Base-by-base conservation (phyloP, 2,797 vertebrate species). In the Poeciliopsis gracilis region DNA sequence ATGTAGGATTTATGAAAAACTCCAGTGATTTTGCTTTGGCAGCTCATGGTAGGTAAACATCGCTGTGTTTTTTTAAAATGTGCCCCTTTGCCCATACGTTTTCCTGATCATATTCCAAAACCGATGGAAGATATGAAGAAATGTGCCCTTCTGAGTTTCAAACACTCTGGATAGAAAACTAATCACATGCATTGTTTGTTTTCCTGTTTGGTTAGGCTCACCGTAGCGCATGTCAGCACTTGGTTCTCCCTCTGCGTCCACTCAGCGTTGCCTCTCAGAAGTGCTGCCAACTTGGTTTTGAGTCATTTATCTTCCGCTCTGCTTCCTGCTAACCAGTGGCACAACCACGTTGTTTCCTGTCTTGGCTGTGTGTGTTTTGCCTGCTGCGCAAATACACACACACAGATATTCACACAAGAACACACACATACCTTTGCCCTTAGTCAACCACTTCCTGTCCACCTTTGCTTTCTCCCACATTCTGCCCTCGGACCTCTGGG, bases 221-320 rank as follows among this genome's bases (percentile, higher is more conserved):
- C 70, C 82, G 4, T 77, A 77, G 59, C 80, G 77, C 82, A 80
- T 89, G 90, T 93, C 90, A 90, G 88, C 92, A 93, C 84, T 84
- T 89, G 88, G 88, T 91, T 90, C 89, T 89, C 83, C 81, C 82
- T 80, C 85, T 75, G 33, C 80, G 84, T 90, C 85, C 86, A 88
- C 86, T 86, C 84, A 82, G 84, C 78, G 73, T 33, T 45, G 70
- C 28, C 75, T 74, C 84, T 94, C 89, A 91, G 91, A 96, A 92
- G 93, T 93, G 70, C 81, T 92, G 92, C 94, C 94, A 93, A 84
- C 76, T 82, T 81, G 78, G 92, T 90, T 90, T 82, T 78, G 86
- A 84, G 86, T 93, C 83, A 95, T 92, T 94, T 89, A 91, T 92
- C 89, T 90, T 76, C 88, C 49, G 25, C 69, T 93, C 80, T 87